Conservation (phyloP, 2,888 invertebrate genomes). For the Microchrysa polita region DNA sequence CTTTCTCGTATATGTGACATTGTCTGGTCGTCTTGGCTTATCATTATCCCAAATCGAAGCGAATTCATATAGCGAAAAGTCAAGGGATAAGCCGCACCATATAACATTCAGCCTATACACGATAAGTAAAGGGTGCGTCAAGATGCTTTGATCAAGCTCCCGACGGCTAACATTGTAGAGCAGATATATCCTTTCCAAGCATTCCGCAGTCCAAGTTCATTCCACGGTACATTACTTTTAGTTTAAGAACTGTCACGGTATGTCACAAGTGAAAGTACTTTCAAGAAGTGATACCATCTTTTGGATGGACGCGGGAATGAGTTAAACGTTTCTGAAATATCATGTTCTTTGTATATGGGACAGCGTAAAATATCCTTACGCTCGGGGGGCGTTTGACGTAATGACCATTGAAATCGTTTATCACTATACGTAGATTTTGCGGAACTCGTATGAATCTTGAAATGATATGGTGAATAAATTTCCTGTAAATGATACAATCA, state of each 20-base stretch:
- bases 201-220: slow-evolving; percentile 44
- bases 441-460: background rate
- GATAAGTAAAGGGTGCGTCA: slow-evolving; percentile 45
- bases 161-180: slow-evolving; percentile 16
- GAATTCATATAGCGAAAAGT: slow-evolving; percentile 42
- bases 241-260: slow-evolving; percentile 36
- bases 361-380: background rate
- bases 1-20: slow-evolving; percentile 25
- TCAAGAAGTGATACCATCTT: slow-evolving; percentile 32
- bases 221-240: slow-evolving; percentile 48
- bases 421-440: background rate
- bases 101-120: slow-evolving; percentile 47
- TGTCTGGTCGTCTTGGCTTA: slow-evolving; percentile 43
- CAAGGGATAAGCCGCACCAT: slow-evolving; percentile 18
- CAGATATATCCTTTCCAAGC: slow-evolving; percentile 10
- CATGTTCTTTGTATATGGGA: background rate
- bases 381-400: slow-evolving; percentile 7
- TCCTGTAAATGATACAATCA: background rate
- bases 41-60: slow-evolving; percentile 49
- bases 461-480: slow-evolving; percentile 1
- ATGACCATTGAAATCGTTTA: slow-evolving; percentile 26
- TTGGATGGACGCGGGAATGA: slow-evolving; percentile 8
- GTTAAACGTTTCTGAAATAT: slow-evolving; percentile 36
- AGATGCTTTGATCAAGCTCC: slow-evolving; percentile 27
- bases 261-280: slow-evolving; percentile 33